A percentile compares a stretch with the other conserved stretches of the same genome.
Evolutionary conservation across 2,888 invertebrate genomes (phyloP).

Genomic region (Galerucella nymphaeae): DNA sequence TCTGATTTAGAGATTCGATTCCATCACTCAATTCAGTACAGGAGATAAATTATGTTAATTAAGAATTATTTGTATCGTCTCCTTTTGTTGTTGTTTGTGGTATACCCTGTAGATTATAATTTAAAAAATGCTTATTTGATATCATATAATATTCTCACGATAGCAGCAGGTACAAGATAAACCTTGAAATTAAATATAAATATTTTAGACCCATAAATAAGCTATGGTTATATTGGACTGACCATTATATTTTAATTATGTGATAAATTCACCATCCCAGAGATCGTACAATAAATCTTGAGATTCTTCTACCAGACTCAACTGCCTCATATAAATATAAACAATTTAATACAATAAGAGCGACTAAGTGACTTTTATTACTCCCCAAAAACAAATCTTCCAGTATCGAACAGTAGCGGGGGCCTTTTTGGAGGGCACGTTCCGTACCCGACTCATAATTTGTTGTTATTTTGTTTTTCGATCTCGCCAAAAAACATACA

Average conservation of each 20-base stretch:
- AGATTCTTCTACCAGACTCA: too few species aligned
- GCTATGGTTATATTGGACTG: not conserved
- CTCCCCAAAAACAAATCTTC: not conserved
- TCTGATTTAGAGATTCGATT: not conserved
- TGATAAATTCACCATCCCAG: not conserved
- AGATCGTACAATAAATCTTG: too few species aligned
- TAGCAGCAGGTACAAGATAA: not conserved
- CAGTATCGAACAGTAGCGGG: too few species aligned
- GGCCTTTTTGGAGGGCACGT: too few species aligned
- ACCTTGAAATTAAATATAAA: conserved; percentile 6
- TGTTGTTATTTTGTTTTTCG: too few species aligned
- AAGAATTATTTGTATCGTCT: not conserved
- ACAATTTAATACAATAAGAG: too few species aligned
- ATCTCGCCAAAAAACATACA: not conserved
- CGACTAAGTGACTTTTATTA: not conserved
- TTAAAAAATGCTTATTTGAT: not conserved
- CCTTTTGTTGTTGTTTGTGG: not conserved
- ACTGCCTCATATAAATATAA: too few species aligned
- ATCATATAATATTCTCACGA: not conserved
- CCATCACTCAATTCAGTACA: not conserved
- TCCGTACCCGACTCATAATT: too few species aligned
- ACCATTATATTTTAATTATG: conserved; percentile 3
- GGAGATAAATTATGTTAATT: not conserved
- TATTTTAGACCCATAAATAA: conserved; percentile 5
- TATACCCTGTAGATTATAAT: not conserved